Evolutionary conservation across 2,888 invertebrate genomes (phyloP).

Genomic region (Terebella lapidaria): DNA sequence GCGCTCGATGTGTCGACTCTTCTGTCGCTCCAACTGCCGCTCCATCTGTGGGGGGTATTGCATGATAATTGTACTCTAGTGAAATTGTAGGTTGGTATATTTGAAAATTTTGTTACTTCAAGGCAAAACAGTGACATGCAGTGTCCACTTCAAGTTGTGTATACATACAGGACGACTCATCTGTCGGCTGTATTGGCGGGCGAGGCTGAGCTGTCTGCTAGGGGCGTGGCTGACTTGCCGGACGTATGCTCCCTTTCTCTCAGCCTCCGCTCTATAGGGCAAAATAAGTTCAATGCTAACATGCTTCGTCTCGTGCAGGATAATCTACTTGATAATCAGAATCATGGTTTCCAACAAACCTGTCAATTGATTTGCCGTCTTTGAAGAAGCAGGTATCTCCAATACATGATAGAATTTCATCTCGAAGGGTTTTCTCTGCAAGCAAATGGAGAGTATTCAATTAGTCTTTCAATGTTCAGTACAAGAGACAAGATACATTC

Average conservation of each 20-base stretch:
- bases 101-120: too few relatives aligned
- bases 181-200: too few relatives aligned
- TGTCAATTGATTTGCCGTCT: not conserved
- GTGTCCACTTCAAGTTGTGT: too few relatives aligned
- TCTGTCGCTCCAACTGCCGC: not conserved
- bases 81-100: too few relatives aligned
- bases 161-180: too few relatives aligned
- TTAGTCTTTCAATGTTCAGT: too few relatives aligned
- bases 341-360: not conserved
- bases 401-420: constrained; percentile 36
- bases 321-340: not conserved
- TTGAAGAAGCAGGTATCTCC: constrained; percentile 12
- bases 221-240: not conserved
- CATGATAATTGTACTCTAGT: too few relatives aligned
- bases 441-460: not conserved
- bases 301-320: too few relatives aligned
- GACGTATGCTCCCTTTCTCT: not conserved
- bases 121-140: too few relatives aligned
- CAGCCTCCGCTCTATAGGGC: not conserved
- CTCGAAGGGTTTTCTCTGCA: constrained; percentile 25
- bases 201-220: too few relatives aligned
- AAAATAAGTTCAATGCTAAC: too few relatives aligned
- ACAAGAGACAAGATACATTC: too few relatives aligned
- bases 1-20: not conserved
- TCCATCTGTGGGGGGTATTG: not conserved